Evolutionary conservation across 2,888 invertebrate species (phyloP), one percentile per base, ranked within the genome.

Genomic region (Patella pellucida): DNA sequence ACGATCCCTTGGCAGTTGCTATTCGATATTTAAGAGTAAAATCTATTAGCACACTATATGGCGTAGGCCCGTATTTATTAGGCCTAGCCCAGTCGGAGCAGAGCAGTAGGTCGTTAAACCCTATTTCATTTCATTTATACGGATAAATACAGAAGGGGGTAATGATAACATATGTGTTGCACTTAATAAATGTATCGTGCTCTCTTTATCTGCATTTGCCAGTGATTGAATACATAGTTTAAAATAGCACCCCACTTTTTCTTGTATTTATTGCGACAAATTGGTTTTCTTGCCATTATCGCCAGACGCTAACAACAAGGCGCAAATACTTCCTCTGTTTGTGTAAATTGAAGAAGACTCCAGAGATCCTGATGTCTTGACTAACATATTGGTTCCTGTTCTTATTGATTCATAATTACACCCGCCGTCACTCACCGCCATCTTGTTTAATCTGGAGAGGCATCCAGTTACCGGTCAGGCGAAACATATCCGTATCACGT

Each of bases 381-480:
- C 62, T 62, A 62, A 62, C 62, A 62, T 62, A 62, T 62, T 62
- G 62, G 62, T 62, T 62, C 62, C 62, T 19, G 19, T 62, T 62
- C 23, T 23, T 62, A 62, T 62, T 23, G 62, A 62, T 62, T 62
- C 62, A 19, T 62, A 62, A 62, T 62, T 62, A 62, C 62, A 62
- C 3, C 62, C 23, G 62, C 23, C 62, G 62, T 62, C 62, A 62
- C 62, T 62, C 62, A 62, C 14, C 62, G 62, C 62, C 62, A 62
- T 62, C 23, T 62, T 62, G 62, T 62, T 62, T 62, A 62, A 62
- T 62, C 62, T 62, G 62, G 62, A 62, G 62, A 62, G 62, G 62
- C 62, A 62, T 62, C 62, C 62, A 62, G 62, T 62, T 62, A 62
- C 62, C 62, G 62, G 62, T 62, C 62, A 62, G 62, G 62, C 62